Base-by-base conservation (phyloP, 2,797 vertebrate genomes). In the Knipowitschia caucasica region DNA sequence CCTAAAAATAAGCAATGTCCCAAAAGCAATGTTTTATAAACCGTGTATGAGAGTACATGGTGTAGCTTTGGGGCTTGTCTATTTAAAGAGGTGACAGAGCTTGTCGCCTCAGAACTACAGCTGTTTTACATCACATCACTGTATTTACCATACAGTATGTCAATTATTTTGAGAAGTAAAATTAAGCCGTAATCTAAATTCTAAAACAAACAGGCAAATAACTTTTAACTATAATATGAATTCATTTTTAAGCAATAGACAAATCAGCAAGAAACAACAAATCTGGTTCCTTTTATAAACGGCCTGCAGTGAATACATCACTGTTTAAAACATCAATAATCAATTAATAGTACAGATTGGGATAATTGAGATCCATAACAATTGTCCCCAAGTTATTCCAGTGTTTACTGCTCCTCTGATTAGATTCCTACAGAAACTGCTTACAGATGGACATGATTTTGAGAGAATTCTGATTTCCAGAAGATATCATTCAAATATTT, bases 401-500 rank as follows among this genome's bases (percentile, higher is more conserved):
- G 1, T n/a, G 24, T 57, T 58, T 25, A 47, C 44, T 31, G 2
- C 17, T 23, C 50, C 4, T 21, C 36, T 50, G 21, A 36, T 25
- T 25, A 6, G 49, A 35, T 26, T 50, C 33, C 35, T 20, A 23
- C 21, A 50, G 24, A 24, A 50, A 50, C 47, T 50, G 18, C 29
- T 25, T 12, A 33, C 26, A 50, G 42, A 34, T 55, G 12, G 17
- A n/a, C 3, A 23, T 25, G 9, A 12, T 52, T n/a, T 68, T 68
- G 5, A 25, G 60, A 18, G 53, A 12, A 30, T 51, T 24, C 47
- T 14, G 12, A 33, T 56, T 55, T 26, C 24, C 49, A 56, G 47
- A 11, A 62, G 50, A 53, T 54, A 61, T 56, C 67, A 50, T 53
- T 42, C 15, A 67, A 67, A 69, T 69, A 67, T 80, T 78, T 73